A percentile compares a stretch with the other conserved stretches of the same genome.
Evolutionary conservation across 2,797 vertebrate species (phyloP).

Genomic region (Pangasius djambal): DNA sequence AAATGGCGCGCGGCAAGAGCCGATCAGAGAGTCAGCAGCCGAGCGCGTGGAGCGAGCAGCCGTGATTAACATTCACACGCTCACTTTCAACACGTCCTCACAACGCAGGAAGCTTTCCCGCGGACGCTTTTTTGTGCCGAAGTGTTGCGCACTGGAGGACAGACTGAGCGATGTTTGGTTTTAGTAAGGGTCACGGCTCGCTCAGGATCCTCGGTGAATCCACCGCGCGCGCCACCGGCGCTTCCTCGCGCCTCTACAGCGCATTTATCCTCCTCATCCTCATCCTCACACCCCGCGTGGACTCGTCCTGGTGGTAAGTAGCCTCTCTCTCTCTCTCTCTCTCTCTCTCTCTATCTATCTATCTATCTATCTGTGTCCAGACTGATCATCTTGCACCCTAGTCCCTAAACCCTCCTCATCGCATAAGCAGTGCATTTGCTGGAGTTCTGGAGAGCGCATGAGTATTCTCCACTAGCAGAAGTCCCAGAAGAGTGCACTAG

Average conservation of each 20-base stretch:
- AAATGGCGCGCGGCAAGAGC: constrained; percentile 54
- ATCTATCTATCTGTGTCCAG: background rate
- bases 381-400: background rate
- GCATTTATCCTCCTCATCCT: constrained; percentile 86
- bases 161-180: constrained; percentile 77
- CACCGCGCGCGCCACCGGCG: constrained; percentile 61
- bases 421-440: background rate
- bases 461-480: background rate
- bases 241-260: constrained; percentile 80
- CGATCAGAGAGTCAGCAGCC: constrained; percentile 9
- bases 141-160: constrained; percentile 16
- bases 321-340: constrained; percentile 7
- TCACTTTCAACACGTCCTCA: background rate
- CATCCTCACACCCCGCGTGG: constrained; percentile 86
- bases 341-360: background rate
- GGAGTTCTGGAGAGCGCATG: background rate
- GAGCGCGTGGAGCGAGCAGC: constrained; percentile 35
- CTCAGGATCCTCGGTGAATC: constrained; percentile 70
- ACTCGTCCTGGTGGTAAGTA: constrained; percentile 96
- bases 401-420: background rate
- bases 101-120: background rate
- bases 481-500: background rate
- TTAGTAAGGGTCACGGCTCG: constrained; percentile 74
- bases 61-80: constrained; percentile 20
- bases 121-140: background rate